Evolutionary conservation across 2,888 invertebrate species (phyloP), one percentile per base, ranked within the genome.

Genomic region (Conistra vaccinii): DNA sequence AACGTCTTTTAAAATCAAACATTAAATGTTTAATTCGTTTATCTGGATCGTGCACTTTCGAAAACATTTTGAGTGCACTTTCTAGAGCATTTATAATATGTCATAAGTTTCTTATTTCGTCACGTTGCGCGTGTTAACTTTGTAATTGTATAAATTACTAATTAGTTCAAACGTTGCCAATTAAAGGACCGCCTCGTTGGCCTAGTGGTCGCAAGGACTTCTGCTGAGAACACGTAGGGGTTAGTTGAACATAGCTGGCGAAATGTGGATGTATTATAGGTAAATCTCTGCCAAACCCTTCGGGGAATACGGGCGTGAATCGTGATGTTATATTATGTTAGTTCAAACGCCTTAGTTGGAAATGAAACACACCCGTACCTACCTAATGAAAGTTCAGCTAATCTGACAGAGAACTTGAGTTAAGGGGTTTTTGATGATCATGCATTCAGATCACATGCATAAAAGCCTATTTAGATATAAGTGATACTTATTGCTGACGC

Each of bases 11-110:
- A 87, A 90, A 85, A 88, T 85, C 81, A 86, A 87, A 87, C 87
- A 87, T 90, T 80, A 90, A 86, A 69, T 68, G 29, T 87, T 80
- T 83, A 78, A 83, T 78, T 73, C 70, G 32, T 73, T 72, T 66
- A 85, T 86, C 72, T 87, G 83, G 78, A 85, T 87, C 87, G 77
- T 85, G 85, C 78, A 86, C 91, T 90, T 91, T 91, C 89, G 86
- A 89, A 91, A 90, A 78, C 76, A 77, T 81, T 89, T 85, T 87
- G 85, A 88, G 81, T 87, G 81, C 80, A 90, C 90, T 91, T 90
- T 91, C 90, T 88, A 86, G 77, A 78, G 32, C 73, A 78, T 80
- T 73, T 80, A 82, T 71, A 69, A 76, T 78, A 79, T 85, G 85
- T 86, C 79, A 83, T 76, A 81, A 73, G 74, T 75, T 83, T 88